Conservation (phyloP, 2,888 invertebrate genomes). For the Chloroclysta siterata region DNA sequence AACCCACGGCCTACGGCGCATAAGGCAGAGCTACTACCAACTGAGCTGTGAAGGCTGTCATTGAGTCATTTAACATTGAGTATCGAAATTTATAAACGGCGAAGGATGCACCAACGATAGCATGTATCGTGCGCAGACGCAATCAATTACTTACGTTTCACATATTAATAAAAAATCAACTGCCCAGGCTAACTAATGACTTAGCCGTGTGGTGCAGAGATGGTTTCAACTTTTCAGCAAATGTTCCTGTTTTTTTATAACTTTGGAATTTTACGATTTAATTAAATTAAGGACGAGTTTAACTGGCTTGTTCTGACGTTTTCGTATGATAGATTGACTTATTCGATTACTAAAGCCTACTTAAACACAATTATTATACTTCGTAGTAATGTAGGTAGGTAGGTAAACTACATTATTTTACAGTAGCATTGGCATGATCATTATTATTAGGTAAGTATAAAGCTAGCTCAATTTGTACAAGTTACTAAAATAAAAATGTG, state of each 20-base stretch:
- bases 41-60: too few species aligned
- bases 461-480: too few species aligned
- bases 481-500: too few species aligned
- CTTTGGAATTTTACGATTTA: background rate
- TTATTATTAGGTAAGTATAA: background rate
- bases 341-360: conserved; percentile 5
- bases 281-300: conserved; percentile 10
- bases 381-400: background rate
- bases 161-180: conserved; percentile 33
- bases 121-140: conserved; percentile 33
- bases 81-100: conserved; percentile 19
- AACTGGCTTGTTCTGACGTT: conserved; percentile 16
- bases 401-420: background rate
- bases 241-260: conserved; percentile 12
- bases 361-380: background rate
- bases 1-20: too few species aligned
- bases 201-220: conserved; percentile 4
- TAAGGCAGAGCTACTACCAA: too few species aligned
- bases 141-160: conserved; percentile 36
- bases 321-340: conserved; percentile 2
- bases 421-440: background rate
- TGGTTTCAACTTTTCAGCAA: conserved; percentile 19
- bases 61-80: too few species aligned
- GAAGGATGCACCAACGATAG: conserved; percentile 39
- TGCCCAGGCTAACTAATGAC: conserved; percentile 3